Conservation (phyloP, 2,113 vertebrate genomes). For the Pangasianodon gigas region DNA sequence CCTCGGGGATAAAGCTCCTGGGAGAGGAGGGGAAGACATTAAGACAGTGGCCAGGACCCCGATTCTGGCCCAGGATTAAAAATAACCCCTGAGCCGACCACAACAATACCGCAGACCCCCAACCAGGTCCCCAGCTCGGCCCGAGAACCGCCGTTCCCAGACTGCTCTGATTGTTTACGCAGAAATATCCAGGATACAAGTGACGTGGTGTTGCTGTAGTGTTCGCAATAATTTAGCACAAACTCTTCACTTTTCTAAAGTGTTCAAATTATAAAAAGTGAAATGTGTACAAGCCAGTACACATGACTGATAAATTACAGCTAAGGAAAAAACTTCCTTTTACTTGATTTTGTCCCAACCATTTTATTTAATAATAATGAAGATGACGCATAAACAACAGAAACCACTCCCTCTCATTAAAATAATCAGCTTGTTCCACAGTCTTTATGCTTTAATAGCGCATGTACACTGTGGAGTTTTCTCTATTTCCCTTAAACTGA, state of each 20-base stretch:
- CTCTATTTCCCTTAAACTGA: no score
- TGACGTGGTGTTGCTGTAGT: background rate
- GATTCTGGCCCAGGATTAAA: constrained; percentile 62
- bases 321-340: background rate
- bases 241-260: background rate
- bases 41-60: constrained; percentile 59
- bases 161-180: background rate
- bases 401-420: no score
- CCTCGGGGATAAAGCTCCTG: constrained; percentile 54
- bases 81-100: constrained; percentile 56
- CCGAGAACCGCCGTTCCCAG: background rate
- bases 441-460: background rate
- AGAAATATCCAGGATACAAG: background rate
- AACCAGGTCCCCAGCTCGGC: background rate
- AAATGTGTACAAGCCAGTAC: background rate
- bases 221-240: background rate
- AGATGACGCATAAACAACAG: background rate
- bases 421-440: background rate
- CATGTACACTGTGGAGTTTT: no score
- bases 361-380: background rate
- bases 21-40: constrained; percentile 72
- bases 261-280: background rate
- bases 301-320: background rate
- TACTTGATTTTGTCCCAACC: background rate
- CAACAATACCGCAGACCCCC: constrained; percentile 66